A percentile compares a stretch with the other conserved stretches of the same genome.
Evolutionary conservation across 2,113 vertebrate genomes (phyloP).

Genomic region (Cyprinus carpio): DNA sequence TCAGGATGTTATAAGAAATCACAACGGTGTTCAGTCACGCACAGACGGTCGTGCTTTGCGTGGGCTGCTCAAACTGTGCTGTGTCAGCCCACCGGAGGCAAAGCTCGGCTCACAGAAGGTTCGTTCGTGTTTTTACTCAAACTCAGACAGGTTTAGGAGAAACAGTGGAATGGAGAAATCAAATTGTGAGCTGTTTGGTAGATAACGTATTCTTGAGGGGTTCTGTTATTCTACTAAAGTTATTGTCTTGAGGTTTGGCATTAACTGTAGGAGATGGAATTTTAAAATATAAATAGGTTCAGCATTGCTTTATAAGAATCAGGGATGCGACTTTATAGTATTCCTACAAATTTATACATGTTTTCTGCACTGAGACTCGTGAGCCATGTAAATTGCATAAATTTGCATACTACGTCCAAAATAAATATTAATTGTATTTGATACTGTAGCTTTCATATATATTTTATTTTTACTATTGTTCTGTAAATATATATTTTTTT

Average conservation of each 20-base stretch:
- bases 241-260: not conserved
- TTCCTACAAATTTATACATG: no score
- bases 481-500: not conserved
- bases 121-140: conserved; percentile 42
- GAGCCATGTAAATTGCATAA: not conserved
- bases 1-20: conserved; percentile 83
- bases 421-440: not conserved
- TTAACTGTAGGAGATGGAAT: not conserved
- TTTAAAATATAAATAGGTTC: not conserved
- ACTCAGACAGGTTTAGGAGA: not conserved
- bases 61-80: conserved; percentile 80
- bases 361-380: not conserved
- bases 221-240: not conserved
- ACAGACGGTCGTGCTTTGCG: conserved; percentile 82
- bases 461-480: not conserved
- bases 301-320: not conserved
- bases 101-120: conserved; percentile 84
- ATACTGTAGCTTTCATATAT: not conserved
- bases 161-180: not conserved
- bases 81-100: conserved; percentile 82
- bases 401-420: not conserved
- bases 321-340: not conserved
- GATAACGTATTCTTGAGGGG: not conserved
- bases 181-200: not conserved
- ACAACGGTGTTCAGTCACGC: conserved; percentile 84